Percentiles rank a stretch among this genome's conserved stretches.
These are phyloP conservation scores for Phasia obesa DNA, from an alignment of 2,888 invertebrate species.

Conservation along the genomic window DNA sequence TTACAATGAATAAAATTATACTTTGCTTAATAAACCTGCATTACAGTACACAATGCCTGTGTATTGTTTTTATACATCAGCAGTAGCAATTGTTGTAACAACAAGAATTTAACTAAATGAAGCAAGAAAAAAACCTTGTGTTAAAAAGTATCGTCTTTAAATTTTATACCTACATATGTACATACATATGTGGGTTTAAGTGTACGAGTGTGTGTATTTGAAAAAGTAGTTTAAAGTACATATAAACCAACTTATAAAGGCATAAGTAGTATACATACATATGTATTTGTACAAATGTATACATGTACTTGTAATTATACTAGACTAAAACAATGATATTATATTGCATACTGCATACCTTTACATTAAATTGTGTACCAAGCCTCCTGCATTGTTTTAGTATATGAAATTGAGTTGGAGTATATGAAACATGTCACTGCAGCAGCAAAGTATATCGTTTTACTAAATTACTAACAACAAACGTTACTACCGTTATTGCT, in stretches of 20 bases:
- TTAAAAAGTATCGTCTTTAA: conserved; percentile 40
- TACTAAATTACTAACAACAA: conserved; percentile 36
- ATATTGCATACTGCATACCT: neutral
- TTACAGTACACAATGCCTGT: conserved; percentile 37
- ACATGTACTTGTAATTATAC: neutral
- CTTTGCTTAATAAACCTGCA: conserved; percentile 44
- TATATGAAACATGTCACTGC: conserved; percentile 22
- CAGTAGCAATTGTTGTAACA: neutral
- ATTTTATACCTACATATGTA: neutral
- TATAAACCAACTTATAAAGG: conserved; percentile 24
- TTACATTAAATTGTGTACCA: too few relatives aligned
- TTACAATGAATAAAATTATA: neutral
- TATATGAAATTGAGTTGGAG: neutral
- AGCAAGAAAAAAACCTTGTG: conserved; percentile 21
- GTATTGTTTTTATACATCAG: conserved; percentile 24
- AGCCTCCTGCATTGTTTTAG: neutral
- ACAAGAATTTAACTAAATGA: conserved; percentile 48
- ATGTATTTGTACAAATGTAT: neutral
- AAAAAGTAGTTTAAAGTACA: conserved; percentile 17
- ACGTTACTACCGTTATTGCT: neutral
- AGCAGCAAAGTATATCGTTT: conserved; percentile 10
- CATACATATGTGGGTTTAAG: neutral
- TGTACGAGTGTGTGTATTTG: neutral
- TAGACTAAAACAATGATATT: conserved; percentile 44
- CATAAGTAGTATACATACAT: too few relatives aligned